phyloP scores from a whole-genome alignment of 2,113 vertebrate genomes.

The Anhinga rufa region DNA sequence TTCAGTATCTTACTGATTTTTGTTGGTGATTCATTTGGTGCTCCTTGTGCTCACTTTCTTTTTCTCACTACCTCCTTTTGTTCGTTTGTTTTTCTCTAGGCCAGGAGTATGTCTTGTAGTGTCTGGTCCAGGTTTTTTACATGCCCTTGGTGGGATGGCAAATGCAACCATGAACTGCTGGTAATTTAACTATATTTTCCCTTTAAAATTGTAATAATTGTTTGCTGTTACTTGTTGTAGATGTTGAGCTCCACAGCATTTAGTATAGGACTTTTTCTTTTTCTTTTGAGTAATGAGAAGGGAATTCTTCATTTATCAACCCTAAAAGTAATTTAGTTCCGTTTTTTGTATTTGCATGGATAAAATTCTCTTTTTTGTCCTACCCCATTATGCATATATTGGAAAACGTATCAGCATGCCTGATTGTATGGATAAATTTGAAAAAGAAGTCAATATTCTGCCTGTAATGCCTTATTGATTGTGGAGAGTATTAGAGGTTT shows the following conservation, averaged over 20 bases:
- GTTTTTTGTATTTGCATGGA: not conserved
- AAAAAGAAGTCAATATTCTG: not conserved
- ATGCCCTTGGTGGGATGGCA: constrained; percentile 92
- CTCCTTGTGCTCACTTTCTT: not conserved
- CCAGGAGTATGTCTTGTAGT: constrained; percentile 93
- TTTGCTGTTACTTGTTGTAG: not conserved
- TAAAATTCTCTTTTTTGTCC: not conserved
- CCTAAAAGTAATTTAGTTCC: not conserved
- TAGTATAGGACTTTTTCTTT: not conserved
- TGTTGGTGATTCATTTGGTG: not conserved
- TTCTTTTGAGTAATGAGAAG: not conserved
- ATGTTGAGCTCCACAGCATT: not conserved
- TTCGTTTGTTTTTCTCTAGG: constrained; percentile 61
- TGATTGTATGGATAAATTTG: not conserved
- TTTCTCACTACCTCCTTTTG: not conserved
- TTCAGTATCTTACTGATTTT: not conserved
- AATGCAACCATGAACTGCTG: constrained; percentile 95
- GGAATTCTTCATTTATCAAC: not conserved
- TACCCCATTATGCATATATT: not conserved
- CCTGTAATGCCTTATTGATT: not conserved
- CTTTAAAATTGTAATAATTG: not conserved
- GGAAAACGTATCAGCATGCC: not conserved
- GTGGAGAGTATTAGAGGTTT: not conserved
- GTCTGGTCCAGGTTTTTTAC: constrained; percentile 92
- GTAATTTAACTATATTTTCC: constrained; percentile 66